Evolutionary conservation across 2,113 vertebrate species (phyloP), one percentile per base, ranked within the genome.

Genomic region (Epinephelus moara): DNA sequence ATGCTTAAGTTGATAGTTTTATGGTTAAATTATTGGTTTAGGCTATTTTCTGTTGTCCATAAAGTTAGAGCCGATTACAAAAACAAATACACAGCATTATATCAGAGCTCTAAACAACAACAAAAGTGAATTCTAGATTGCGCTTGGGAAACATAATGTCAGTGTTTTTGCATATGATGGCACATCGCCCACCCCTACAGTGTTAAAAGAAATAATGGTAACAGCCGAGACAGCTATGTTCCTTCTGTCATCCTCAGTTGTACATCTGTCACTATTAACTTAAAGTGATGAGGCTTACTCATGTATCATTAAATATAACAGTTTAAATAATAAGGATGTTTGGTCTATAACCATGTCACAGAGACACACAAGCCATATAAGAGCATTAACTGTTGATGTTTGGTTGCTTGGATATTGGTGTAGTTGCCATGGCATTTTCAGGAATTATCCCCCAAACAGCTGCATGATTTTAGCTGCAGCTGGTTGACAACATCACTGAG

Each of bases 341-440:
- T 14, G 6, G 18, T 25, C 21, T 47, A n/a, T 9, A 3, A 14
- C 25, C 21, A 45, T 49, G 47, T 30, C 25, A 30, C 11, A 18
- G n/a, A 6, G 11, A 3, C 8, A 17, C 2, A 11, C 1, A 45
- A 74, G 69, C 23, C 30, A 27, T 62, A 67, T 66, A 4, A 66
- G 18, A 25, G 12, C 15, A 18, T 61, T 74, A 52, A 25, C 49
- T 7, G 8, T 23, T 82, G 30, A 79, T 47, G 50, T 62, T 40
- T 37, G 70, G 81, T 85, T 87, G 71, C 82, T 61, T 87, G 55
- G 80, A 81, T 85, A 82, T 87, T 49, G 66, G 63, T 81, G 81
- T 91, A 17, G 90, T 93, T 91, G 78, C 85, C 81, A 88, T 92
- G 87, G 80, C 81, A 75, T 90, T 85, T 85, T 78, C 55, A 72